These are phyloP conservation scores for Stomatorhinus ivindoensis DNA, from an alignment of 2,113 vertebrate genomes.

Conservation along the genomic window DNA sequence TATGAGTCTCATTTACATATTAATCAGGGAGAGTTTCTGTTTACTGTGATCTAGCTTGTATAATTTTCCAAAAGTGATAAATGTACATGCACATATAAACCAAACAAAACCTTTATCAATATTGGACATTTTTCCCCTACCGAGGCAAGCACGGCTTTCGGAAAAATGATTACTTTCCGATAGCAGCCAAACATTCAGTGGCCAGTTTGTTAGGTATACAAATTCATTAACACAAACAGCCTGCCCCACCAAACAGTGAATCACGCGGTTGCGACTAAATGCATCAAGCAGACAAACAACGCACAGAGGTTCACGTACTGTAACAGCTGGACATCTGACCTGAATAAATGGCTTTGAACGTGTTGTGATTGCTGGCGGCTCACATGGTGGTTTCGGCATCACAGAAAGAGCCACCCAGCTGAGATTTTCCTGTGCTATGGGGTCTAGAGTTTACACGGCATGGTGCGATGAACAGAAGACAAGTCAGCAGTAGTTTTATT, in stretches of 20 bases:
- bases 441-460: background rate
- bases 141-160: background rate
- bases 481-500: background rate
- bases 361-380: background rate
- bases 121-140: background rate
- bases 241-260: background rate
- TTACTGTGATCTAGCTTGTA: background rate
- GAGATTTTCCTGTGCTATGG: background rate
- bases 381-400: background rate
- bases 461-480: background rate
- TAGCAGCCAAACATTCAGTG: background rate
- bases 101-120: background rate
- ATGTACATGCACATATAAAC: background rate
- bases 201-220: background rate
- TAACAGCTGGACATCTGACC: background rate
- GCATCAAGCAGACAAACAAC: background rate
- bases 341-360: background rate
- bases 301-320: background rate
- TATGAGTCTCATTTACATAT: background rate
- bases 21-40: background rate
- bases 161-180: background rate
- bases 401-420: background rate
- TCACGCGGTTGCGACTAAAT: background rate
- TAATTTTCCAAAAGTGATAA: background rate
- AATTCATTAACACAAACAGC: background rate